Evolutionary conservation across 2,113 vertebrate genomes (phyloP).

Genomic region (Xiphophorus maculatus): DNA sequence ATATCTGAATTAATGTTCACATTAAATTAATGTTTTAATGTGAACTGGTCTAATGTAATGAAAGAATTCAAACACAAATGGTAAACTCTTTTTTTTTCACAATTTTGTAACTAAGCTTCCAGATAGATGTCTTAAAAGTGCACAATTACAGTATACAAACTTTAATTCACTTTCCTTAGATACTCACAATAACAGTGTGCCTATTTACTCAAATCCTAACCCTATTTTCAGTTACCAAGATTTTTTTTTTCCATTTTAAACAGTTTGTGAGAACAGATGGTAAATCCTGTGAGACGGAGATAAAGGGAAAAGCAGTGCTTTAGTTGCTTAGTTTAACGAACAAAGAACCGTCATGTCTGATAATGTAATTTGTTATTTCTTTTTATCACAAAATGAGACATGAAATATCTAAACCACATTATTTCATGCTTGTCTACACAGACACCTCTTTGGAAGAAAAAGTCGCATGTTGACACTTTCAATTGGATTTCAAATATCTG

Average conservation of each 20-base stretch:
- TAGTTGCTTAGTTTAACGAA: conserved; percentile 53
- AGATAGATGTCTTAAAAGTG: too few species aligned
- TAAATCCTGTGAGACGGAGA: conserved; percentile 22
- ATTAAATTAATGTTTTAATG: too few species aligned
- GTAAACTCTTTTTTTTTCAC: not conserved
- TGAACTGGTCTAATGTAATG: not conserved
- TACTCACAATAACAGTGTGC: too few species aligned
- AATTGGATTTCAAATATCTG: conserved; percentile 65
- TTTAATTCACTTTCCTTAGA: too few species aligned
- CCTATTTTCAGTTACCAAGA: not conserved
- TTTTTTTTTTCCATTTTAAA: conserved; percentile 16
- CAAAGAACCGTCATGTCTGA: conserved; percentile 62
- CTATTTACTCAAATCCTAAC: too few species aligned
- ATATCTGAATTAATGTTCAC: too few species aligned
- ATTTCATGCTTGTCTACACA: conserved; percentile 75
- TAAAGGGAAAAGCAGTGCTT: conserved; percentile 31
- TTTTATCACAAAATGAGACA: conserved; percentile 28
- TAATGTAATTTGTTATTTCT: conserved; percentile 62
- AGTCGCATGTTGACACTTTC: conserved; percentile 52
- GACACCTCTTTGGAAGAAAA: conserved; percentile 47
- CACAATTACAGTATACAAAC: too few species aligned
- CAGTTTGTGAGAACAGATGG: conserved; percentile 35
- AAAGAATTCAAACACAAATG: conserved; percentile 3
- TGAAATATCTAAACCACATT: conserved; percentile 71
- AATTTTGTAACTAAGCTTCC: too few species aligned